Conservation (phyloP, 2,797 vertebrate species). For the Enteromius afrohamiltoni region DNA sequence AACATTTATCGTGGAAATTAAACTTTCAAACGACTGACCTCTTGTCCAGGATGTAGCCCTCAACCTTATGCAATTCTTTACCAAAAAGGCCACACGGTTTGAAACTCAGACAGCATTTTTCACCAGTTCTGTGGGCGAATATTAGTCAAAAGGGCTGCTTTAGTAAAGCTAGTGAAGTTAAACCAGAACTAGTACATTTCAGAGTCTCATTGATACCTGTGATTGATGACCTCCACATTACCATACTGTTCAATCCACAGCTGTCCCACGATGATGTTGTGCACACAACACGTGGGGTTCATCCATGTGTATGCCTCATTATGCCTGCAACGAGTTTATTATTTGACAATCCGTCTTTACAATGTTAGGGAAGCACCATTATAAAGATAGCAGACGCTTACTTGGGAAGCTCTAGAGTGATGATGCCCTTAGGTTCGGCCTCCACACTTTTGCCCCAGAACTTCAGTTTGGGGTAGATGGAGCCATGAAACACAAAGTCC, state of each 20-base stretch:
- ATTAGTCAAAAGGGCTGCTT: not conserved
- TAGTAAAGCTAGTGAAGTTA: not conserved
- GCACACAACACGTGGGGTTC: conserved; percentile 97
- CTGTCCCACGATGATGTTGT: conserved; percentile 98
- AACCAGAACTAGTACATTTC: not conserved
- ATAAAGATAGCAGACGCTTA: conserved; percentile 70
- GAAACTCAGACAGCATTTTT: conserved; percentile 93
- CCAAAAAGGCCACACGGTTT: conserved; percentile 97
- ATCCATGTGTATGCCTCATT: conserved; percentile 98
- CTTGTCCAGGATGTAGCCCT: conserved; percentile 98
- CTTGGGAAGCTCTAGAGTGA: conserved; percentile 96
- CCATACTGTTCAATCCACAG: conserved; percentile 99
- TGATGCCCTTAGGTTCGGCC: conserved; percentile 94
- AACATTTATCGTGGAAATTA: not conserved
- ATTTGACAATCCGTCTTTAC: not conserved
- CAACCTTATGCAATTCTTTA: conserved; percentile 98
- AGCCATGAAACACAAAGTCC: conserved; percentile 96
- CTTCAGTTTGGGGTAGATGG: conserved; percentile 97
- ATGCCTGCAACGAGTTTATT: conserved; percentile 74
- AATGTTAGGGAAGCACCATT: not conserved
- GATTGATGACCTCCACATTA: conserved; percentile 94
- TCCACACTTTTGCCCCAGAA: conserved; percentile 99
- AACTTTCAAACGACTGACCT: conserved; percentile 75
- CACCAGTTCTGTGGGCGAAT: conserved; percentile 68
- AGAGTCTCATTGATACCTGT: conserved; percentile 82